Base-by-base conservation (phyloP, 2,888 invertebrate genomes). In the Lymantria dispar region DNA sequence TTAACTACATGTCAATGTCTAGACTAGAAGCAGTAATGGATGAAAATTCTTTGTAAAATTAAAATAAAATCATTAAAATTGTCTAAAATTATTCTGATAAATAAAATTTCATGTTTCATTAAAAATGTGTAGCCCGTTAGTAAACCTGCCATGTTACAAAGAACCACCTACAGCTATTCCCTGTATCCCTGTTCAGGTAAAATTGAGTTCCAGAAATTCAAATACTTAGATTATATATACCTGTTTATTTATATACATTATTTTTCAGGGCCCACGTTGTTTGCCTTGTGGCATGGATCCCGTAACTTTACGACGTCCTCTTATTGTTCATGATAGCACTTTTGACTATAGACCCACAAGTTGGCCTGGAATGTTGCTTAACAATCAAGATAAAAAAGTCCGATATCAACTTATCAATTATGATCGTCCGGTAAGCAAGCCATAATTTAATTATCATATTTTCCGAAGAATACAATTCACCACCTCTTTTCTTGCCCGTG, bases 341-440 rank as follows among this genome's bases (percentile, higher is more conserved):
- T 89, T 90, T 52, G 90, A 90, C 69, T 87, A 84, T 63, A 76
- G 90, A 9, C 89, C 89, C 5, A 90, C 90, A 1, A 86, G 85
- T 61, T 85, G 81, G 83, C 89, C 90, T 0, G 87, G 88, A 0
- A 86, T 87, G 88, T 50, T 88, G 11, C 74, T 88, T 13, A 88
- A 89, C 60, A 85, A 83, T 50, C 88, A 87, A 56, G 85, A 89
- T 62, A 90, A 89, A 68, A 89, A 89, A 80, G 79, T 87, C 47
- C 76, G 88, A 50, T 89, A 88, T 56, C 87, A 87, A 60, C 81
- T 89, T 12, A 80, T 90, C 14, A 90, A 90, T 60, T 86, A 78
- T 44, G 75, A 85, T 61, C 73, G 85, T 14, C 87, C 86, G 59
- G 88, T 87, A 56, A 52, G 79, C 72, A 31, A 15, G 8, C 5